Conservation (phyloP, 2,113 vertebrate genomes). For the Microcebus murinus region DNA sequence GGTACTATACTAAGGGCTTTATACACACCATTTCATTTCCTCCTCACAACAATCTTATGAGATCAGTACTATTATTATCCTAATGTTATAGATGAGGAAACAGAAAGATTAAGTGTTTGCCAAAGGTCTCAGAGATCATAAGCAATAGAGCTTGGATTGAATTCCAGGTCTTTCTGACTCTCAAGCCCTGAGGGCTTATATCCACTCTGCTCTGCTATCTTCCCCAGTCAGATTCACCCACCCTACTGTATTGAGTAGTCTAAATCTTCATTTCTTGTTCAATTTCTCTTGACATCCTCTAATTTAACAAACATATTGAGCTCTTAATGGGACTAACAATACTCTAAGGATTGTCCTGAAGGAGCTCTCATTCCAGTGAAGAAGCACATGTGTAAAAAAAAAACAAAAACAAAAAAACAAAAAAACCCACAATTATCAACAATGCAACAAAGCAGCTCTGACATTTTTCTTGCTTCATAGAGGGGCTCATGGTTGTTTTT, state of each 20-base stretch:
- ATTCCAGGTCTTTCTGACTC: not conserved
- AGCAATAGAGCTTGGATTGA: not conserved
- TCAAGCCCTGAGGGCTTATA: not conserved
- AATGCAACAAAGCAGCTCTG: not conserved
- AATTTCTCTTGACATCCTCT: not conserved
- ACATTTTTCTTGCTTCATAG: not conserved
- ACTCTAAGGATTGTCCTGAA: not conserved
- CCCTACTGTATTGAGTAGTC: not conserved
- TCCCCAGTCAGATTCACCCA: not conserved
- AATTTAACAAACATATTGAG: not conserved
- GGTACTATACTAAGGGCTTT: not conserved
- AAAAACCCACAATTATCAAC: not conserved
- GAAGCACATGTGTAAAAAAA: not conserved
- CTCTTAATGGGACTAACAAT: not conserved
- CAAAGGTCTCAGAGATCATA: not conserved
- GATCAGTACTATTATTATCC: not conserved
- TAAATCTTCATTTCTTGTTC: not conserved
- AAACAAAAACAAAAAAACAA: not conserved
- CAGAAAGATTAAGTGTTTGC: not conserved
- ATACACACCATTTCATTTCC: not conserved
- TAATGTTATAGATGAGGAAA: constrained; percentile 27
- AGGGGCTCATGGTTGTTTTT: not conserved
- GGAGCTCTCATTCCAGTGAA: not conserved
- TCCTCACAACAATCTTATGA: not conserved
- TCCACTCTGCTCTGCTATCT: not conserved